Evolutionary conservation across 1,140 invertebrate genomes (phyloP), one percentile per base, ranked within the genome.

Genomic region (Rhyzopertha dominica): DNA sequence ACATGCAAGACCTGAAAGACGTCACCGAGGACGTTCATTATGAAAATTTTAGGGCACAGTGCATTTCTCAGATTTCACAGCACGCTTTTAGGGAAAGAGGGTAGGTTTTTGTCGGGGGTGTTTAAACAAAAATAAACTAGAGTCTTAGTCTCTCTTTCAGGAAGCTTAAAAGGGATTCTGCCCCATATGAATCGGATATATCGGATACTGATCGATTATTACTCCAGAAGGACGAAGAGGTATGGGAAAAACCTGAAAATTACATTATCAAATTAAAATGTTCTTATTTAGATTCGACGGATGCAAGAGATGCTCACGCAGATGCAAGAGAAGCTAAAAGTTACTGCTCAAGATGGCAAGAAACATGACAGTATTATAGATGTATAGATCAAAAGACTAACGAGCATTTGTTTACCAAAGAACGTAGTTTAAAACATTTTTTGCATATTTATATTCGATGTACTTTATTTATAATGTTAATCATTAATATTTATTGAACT

Each of bases 281-380:
- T 54, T 56, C 38, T 47, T 53, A 76, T 75, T 24, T 72, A 91
- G 83, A 91, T 95, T 55, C 80, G 88, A 59, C 77, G 89, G 59
- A 95, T 95, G 93, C 92, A 96, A 72, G 90, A 95, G 67, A 95
- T 95, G 82, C 75, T 98, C 43, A 83, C 87, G 18, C 89, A 93
- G 69, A 98, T 98, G 94, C 91, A 98, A 74, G 89, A 93, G 57
- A 90, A 95, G 72, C 79, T 97, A 19, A 89, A 90, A 70, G 82
- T 82, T 48, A 82, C 82, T 41, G 81, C 82, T 57, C 77, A 81
- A 60, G 72, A 76, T 48, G 77, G 77, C 40, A 83, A 85, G 63
- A 79, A 82, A 68, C 82, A 84, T 56, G 83, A 84, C 74, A 85
- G 82, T 76, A 82, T 86, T 74, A 85, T 85, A 56, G 83, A 87